Evolutionary conservation across 2,797 vertebrate species (phyloP), one percentile per base, ranked within the genome.

Genomic region (Erpetoichthys calabaricus): DNA sequence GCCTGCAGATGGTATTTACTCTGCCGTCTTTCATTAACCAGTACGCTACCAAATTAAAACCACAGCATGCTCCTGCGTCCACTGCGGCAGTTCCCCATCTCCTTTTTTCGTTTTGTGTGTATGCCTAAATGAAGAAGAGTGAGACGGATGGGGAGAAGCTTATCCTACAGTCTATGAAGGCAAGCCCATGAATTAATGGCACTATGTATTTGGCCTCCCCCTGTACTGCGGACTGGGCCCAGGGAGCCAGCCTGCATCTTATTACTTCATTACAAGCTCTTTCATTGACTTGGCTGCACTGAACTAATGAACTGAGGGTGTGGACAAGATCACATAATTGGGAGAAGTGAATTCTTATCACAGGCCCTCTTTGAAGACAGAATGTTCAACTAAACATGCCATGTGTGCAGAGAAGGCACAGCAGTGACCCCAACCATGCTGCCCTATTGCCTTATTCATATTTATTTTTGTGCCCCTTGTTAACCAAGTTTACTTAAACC

Each of bases 291-390:
- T 73, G 79, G 74, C 87, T 74, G 73, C 63, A 73, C 80, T 66
- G 75, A 72, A 77, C 88, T 90, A 89, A 92, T 92, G 91, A 88
- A 89, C 90, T 89, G 88, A 85, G 85, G 80, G 84, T 81, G 81
- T 84, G 86, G 88, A 91, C 88, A 86, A 84, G 87, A 83, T 75
- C 81, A 75, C 73, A 60, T 94, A 90, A 93, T 92, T 88, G 90
- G 84, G 76, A 85, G 87, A 89, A 88, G 86, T 86, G 81, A 85
- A 93, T 94, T 94, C 91, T 81, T 80, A 82, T 89, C 88, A 90
- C 89, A 89, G 84, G 67, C 67, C 74, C 68, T 81, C 80, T 82
- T 86, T 81, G 71, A 78, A 84, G 83, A 80, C 80, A 25, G 25
- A 25, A 25, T 25, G 25, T 25, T 25, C 25, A 25, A 25, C 25